Percentiles rank a stretch among this genome's conserved stretches.
Conservation (phyloP, 2,113 vertebrate species). For the Myotis lucifugus region DNA sequence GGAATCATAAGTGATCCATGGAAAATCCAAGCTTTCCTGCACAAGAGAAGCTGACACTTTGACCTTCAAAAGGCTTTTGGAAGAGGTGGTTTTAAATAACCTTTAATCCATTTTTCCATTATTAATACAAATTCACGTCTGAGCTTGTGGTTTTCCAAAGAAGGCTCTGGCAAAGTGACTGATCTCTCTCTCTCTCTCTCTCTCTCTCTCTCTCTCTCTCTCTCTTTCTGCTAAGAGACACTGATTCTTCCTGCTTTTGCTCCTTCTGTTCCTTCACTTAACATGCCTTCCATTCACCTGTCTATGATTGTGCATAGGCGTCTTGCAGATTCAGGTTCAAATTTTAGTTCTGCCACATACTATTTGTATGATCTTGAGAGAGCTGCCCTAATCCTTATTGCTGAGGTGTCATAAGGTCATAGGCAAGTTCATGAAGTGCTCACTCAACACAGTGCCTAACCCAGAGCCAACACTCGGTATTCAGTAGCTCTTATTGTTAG, state of each 20-base stretch:
- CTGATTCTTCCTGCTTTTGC: neutral
- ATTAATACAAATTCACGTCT: constrained; percentile 52
- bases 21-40: constrained; percentile 19
- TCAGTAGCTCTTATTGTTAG: neutral
- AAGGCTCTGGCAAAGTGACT: neutral
- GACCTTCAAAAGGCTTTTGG: constrained; percentile 68
- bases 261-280: neutral
- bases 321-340: neutral
- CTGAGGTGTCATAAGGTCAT: neutral
- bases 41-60: constrained; percentile 56
- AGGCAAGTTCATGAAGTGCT: neutral
- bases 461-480: neutral
- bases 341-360: neutral
- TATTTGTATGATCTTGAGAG: neutral
- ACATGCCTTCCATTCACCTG: neutral
- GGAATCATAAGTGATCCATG: constrained; percentile 40
- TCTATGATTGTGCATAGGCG: neutral
- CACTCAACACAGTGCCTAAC: neutral
- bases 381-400: neutral
- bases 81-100: constrained; percentile 59
- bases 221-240: neutral
- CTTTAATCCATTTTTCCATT: constrained; percentile 70
- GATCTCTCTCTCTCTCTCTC: neutral
- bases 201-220: neutral
- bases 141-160: constrained; percentile 69